A percentile compares a stretch with the other conserved stretches of the same genome.
phyloP scores from a whole-genome alignment of 23 tunicate genomes.

The Botrylloides violaceus region DNA sequence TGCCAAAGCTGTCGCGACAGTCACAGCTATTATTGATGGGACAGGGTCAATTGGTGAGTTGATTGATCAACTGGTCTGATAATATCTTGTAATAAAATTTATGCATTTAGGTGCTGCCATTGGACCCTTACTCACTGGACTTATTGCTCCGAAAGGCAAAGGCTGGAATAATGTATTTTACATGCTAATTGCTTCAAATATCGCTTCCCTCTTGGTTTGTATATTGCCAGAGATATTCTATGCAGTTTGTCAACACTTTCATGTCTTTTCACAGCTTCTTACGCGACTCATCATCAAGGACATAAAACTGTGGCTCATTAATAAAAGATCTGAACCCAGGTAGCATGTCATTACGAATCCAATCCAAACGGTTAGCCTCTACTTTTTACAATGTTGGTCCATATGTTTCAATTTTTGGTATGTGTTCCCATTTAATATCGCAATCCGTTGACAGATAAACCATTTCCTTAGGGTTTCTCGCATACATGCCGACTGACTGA shows the following conservation, averaged over 20 bases:
- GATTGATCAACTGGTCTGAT: not conserved
- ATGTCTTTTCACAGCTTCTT: constrained; percentile 40
- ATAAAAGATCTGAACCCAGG: not conserved
- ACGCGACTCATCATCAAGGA: constrained; percentile 46
- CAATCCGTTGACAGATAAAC: too few relatives aligned
- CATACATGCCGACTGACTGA: too few relatives aligned
- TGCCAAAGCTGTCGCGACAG: constrained; percentile 87
- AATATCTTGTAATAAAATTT: not conserved
- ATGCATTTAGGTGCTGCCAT: constrained; percentile 72
- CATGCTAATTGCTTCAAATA: constrained; percentile 79
- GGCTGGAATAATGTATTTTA: constrained; percentile 90
- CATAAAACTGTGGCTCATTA: not conserved
- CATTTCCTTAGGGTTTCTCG: too few relatives aligned
- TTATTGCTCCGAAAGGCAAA: constrained; percentile 35
- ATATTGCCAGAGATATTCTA: not conserved
- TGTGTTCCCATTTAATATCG: too few relatives aligned
- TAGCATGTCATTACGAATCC: too few relatives aligned
- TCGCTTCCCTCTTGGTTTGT: constrained; percentile 57
- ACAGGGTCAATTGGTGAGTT: constrained; percentile 90
- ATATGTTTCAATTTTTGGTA: too few relatives aligned
- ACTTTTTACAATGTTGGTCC: too few relatives aligned
- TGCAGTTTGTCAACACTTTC: not conserved
- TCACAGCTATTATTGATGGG: constrained; percentile 96
- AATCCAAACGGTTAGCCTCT: too few relatives aligned
- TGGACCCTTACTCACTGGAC: constrained; percentile 76